Base-by-base conservation (phyloP, 2,888 invertebrate genomes). In the Agrotis clavis region DNA sequence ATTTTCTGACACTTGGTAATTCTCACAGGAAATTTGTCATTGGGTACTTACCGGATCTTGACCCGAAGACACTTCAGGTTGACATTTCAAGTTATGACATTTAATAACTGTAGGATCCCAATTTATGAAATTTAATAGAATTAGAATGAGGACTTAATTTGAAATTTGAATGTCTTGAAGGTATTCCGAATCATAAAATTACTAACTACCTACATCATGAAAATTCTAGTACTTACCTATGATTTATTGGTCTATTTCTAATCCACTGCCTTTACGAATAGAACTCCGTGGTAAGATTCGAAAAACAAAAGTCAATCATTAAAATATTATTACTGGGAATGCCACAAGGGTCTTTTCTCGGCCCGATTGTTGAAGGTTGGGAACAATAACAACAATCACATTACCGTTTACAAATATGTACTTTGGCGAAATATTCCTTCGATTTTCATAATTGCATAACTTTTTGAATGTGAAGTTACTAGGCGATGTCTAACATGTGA, bases 401-500 rank as follows among this genome's bases (percentile, higher is more conserved):
- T 65, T 62, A 72, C 21, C 51, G 54, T 51, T 62, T 16, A 19
- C 56, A 30, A 47, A 41, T 30, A 25, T 25, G 25, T 25, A 65
- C 56, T 67, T 66, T 60, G 5, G 19, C 4, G 18, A 74, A 83
- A 79, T 83, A 83, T 83, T 85, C 79, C 80, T 81, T 62, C 21
- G 65, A 77, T 79, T 78, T 64, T 59, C 2, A 68, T 82, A 85
- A 85, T 84, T 78, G 54, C 60, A 74, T 62, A 83, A 84, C 75
- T 86, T 86, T 83, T 70, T 71, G 70, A 76, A 72, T 72, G 19
- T 67, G 64, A 71, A 79, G 56, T 18, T 45, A 21, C 48, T 57
- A 51, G 59, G 25, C 14, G 13, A 68, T 68, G 25, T 71, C 4
- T 35, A 35, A 35, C 7, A 35, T 35, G 7, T 35, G 35, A 35